Percentiles rank a stretch among this genome's conserved stretches.
phyloP scores from a whole-genome alignment of 2,113 vertebrate species.

The Anolis carolinensis region DNA sequence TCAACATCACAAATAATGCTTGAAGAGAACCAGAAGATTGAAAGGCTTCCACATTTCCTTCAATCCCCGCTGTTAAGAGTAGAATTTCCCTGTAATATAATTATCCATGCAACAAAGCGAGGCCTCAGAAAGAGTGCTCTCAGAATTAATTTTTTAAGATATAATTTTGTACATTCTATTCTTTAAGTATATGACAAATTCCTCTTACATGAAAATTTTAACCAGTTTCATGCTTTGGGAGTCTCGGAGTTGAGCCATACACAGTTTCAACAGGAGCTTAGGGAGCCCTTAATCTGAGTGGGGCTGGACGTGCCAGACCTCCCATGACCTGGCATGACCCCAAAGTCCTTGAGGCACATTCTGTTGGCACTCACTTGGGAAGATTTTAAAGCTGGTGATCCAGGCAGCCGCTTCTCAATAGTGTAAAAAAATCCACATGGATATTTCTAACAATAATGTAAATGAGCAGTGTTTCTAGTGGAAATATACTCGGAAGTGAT shows the following conservation, averaged over 20 bases:
- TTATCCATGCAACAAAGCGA: background rate
- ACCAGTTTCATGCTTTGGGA: background rate
- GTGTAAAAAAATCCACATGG: background rate
- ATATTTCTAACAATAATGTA: background rate
- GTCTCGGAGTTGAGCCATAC: background rate
- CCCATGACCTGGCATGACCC: background rate
- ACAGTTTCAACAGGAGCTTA: background rate
- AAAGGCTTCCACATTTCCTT: background rate
- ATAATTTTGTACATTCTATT: background rate
- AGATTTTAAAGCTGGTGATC: background rate
- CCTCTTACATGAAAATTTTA: background rate
- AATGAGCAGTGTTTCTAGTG: background rate
- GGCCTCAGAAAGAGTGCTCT: background rate
- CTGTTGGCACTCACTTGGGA: background rate
- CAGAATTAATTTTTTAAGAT: background rate
- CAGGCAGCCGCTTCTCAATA: background rate
- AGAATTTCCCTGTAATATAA: background rate
- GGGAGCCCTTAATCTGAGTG: slow-evolving; percentile 3
- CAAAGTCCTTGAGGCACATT: background rate
- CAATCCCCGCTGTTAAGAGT: background rate
- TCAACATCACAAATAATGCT: no score
- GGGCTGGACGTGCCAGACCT: background rate
- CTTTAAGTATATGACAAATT: background rate
- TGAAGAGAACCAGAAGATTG: no score
- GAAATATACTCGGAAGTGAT: background rate